Evolutionary conservation across 2,113 vertebrate genomes (phyloP), one percentile per base, ranked within the genome.

Genomic region (Cephalopterus ornatus): DNA sequence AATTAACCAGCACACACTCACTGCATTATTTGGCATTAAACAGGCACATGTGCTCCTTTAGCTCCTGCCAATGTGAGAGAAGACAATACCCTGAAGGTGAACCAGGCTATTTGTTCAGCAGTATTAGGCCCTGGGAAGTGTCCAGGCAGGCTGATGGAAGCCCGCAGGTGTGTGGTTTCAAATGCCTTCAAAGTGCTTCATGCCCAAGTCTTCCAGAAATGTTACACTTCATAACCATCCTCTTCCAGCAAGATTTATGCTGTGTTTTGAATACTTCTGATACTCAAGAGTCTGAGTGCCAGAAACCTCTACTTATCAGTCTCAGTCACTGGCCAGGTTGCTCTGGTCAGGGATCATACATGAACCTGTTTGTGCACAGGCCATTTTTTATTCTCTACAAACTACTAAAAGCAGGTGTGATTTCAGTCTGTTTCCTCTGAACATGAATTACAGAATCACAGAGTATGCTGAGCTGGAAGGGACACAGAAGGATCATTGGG

Each of bases 81-180:
- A 97, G 97, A 97, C 97, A 96, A 98, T 89, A 96, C 92, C 88
- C 97, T 74, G 82, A 97, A 95, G 95, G 94, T 96, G 95, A 96
- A 93, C 70, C 15, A 37, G 70, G 75, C 59, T 88, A 47, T 95
- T 96, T 97, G 90, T 63, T 97, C 52, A 39, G 94, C 12, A 67
- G 90, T 26, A 67, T 88, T 93, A 42, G 91, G 59, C 56, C 88
- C 88, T 93, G 93, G 95, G 88, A 88, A 81, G 70, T 8, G 73
- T 85, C 95, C 92, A 91, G n/a, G 86, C 8, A 28, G 55, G 89
- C 79, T 86, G 88, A 70, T 61, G 88, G 92, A 49, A 93, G 92
- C 65, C 91, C 8, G 41, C 96, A 97, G 96, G 93, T 96, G 96
- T 50, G 73, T 14, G 39, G 91, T 76, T 93, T 89, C 80, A 92